A percentile compares a stretch with the other conserved stretches of the same genome.
These are phyloP conservation scores for Acronicta leporina DNA, from an alignment of 2,888 invertebrate species.

Conservation along the genomic window DNA sequence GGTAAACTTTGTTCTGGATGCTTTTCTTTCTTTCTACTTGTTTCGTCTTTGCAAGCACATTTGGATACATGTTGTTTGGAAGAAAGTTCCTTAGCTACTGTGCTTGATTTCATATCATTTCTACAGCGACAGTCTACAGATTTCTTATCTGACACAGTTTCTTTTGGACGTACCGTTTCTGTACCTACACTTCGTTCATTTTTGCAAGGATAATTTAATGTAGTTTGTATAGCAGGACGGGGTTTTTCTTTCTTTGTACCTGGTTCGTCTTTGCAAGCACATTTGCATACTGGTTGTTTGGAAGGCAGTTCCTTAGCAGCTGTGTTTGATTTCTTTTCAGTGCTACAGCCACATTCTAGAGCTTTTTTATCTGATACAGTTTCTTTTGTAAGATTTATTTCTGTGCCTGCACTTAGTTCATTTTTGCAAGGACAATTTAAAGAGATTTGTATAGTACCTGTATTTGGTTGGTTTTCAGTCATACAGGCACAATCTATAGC, in stretches of 20 bases:
- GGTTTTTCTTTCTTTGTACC: neutral
- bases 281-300: neutral
- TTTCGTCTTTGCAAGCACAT: neutral
- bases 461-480: neutral
- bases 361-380: too few relatives aligned
- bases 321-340: neutral
- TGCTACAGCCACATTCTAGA: neutral
- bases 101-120: neutral
- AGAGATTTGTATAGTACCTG: neutral
- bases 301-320: neutral
- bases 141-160: neutral
- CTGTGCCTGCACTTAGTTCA: too few relatives aligned
- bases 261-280: neutral
- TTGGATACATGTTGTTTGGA: neutral
- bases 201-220: neutral
- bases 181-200: neutral
- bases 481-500: conserved; percentile 2
- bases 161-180: neutral
- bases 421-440: neutral
- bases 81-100: neutral
- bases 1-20: too few relatives aligned
- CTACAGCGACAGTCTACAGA: neutral
- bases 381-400: too few relatives aligned
- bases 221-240: too few relatives aligned
- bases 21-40: neutral